A percentile compares a stretch with the other conserved stretches of the same genome.
These are phyloP conservation scores for Neodiprion virginianus DNA, from an alignment of 1,140 invertebrate species.

Conservation along the genomic window DNA sequence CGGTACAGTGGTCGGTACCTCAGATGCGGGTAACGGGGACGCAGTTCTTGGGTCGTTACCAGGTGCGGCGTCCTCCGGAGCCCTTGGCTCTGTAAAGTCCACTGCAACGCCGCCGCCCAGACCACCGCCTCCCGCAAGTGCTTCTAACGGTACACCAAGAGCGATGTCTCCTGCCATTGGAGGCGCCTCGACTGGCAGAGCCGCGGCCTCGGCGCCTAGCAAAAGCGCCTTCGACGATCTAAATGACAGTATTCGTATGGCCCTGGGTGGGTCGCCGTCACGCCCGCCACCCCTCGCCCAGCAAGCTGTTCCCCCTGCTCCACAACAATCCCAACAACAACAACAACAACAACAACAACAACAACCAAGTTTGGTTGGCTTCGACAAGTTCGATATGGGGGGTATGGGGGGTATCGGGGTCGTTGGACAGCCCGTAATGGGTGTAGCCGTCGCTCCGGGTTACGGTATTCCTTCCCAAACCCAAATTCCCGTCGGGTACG, in stretches of 20 bases:
- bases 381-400: constrained; percentile 39
- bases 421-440: constrained; percentile 39
- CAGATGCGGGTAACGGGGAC: constrained; percentile 44
- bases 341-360: constrained; percentile 37
- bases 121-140: constrained; percentile 61
- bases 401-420: constrained; percentile 20
- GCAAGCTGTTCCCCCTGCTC: constrained; percentile 48
- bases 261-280: constrained; percentile 70
- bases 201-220: constrained; percentile 54
- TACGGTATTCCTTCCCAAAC: constrained; percentile 48
- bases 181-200: constrained; percentile 44
- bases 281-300: constrained; percentile 46
- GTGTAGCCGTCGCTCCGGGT: constrained; percentile 37
- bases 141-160: constrained; percentile 59
- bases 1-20: constrained; percentile 47
- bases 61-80: constrained; percentile 41
- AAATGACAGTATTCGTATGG: constrained; percentile 73
- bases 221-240: constrained; percentile 76
- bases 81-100: constrained; percentile 45
- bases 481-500: constrained; percentile 62
- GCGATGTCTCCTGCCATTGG: constrained; percentile 51
- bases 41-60: constrained; percentile 33
- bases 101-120: constrained; percentile 61
- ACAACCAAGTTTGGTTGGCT: constrained; percentile 41
- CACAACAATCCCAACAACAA: constrained; percentile 31